Percentiles rank a stretch among this genome's conserved stretches.
These are phyloP conservation scores for Prenolepis imparis DNA, from an alignment of 2,888 invertebrate genomes.

Conservation along the genomic window DNA sequence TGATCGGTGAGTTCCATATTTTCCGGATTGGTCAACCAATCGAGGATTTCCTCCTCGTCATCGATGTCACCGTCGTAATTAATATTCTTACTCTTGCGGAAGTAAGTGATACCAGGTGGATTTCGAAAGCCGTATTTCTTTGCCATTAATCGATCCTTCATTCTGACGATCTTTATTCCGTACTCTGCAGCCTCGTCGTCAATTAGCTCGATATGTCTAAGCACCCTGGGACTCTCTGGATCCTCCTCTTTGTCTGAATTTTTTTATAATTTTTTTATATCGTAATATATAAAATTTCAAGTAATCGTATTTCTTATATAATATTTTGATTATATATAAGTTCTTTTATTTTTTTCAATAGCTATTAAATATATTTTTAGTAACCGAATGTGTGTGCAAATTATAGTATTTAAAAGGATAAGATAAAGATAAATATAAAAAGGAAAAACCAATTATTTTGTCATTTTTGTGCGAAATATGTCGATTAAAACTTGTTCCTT, in stretches of 20 bases:
- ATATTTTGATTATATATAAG: neutral
- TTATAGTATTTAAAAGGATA: neutral
- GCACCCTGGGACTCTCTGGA: constrained; percentile 92
- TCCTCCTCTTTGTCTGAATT: constrained; percentile 93
- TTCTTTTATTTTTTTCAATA: neutral
- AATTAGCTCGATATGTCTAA: constrained; percentile 95
- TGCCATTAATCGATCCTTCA: constrained; percentile 95
- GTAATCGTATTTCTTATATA: neutral
- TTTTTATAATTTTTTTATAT: neutral
- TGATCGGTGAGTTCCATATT: constrained; percentile 98
- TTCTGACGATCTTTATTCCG: constrained; percentile 96
- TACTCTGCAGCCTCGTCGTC: constrained; percentile 97
- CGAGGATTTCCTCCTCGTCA: constrained; percentile 95
- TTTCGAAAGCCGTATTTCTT: constrained; percentile 96
- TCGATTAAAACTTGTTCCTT: constrained; percentile 86
- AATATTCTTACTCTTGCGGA: constrained; percentile 95
- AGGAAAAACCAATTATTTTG: neutral
- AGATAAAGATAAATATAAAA: neutral
- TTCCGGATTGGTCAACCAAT: constrained; percentile 97
- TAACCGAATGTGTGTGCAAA: neutral
- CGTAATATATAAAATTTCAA: neutral
- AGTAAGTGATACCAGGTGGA: constrained; percentile 96
- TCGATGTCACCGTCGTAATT: constrained; percentile 97
- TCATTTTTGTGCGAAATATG: neutral
- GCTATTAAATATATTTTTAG: neutral